Base-by-base conservation (phyloP, 2,797 vertebrate species). In the Martes flavigula region DNA sequence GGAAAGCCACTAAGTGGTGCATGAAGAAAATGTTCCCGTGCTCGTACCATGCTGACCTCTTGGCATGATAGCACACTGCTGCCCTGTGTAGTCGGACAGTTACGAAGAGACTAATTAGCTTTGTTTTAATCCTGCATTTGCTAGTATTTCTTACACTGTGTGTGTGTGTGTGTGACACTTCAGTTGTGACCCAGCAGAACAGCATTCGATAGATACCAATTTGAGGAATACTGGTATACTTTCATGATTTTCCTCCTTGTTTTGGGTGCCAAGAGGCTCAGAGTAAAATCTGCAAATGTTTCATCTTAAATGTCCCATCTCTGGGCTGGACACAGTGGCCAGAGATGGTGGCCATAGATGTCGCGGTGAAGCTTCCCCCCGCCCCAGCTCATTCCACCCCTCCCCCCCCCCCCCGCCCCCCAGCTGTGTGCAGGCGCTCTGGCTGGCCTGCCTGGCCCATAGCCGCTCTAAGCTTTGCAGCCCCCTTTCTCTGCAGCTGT, bases 381-480 rank as follows among this genome's bases (percentile, higher is more conserved):
- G 38, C 38, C 38, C 38, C 38, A 40, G 38, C 38, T 40, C 38
- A 40, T 40, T 4, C 38, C 38, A n/a, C n/a, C n/a, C n/a, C n/a
- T n/a, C 4, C 38, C 38, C 21, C 0, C 23, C 35, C 32, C 12
- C 0, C 18, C 21, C 20, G 0, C 8, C 21, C 56, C 56, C 21
- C 21, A 18, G 13, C 4, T 2, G 4, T 18, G 35, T 6, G 2
- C 25, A 18, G 11, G 23, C 2, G 1, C 18, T 18, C 51, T 38
- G 12, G 11, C 38, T 20, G 48, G 48, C 62, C 30, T 21, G 2
- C 5, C 40, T 23, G 58, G 23, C 23, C 23, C n/a, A 12, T 0
- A 0, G 12, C 20, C 20, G 8, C 14, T 0, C 1, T 27, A 62
- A 12, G 48, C 13, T 32, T 46, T 64, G 18, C 14, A 4, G 1